A percentile compares a stretch with the other conserved stretches of the same genome.
These are phyloP conservation scores for Melanotaenia trifasciata DNA, from an alignment of 2,797 vertebrate genomes.

Conservation along the genomic window DNA sequence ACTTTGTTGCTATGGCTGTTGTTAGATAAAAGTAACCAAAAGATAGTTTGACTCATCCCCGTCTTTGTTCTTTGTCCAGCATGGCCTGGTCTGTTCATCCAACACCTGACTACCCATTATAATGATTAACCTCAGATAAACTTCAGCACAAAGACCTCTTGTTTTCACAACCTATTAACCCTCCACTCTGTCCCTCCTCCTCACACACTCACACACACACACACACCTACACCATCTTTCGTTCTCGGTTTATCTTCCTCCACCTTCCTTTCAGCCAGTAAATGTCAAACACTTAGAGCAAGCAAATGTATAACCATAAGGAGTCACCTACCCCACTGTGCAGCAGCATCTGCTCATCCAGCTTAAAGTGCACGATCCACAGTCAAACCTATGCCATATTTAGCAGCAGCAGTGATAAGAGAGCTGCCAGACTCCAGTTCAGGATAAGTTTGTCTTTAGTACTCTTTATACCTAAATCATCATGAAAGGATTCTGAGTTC, in stretches of 20 bases:
- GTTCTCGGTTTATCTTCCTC: conserved; percentile 42
- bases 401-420: conserved; percentile 44
- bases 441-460: conserved; percentile 6
- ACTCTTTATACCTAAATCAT: conserved; percentile 2
- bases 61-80: conserved; percentile 58
- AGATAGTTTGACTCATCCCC: conserved; percentile 51
- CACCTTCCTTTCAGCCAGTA: conserved; percentile 34
- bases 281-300: conserved; percentile 58
- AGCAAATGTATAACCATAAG: conserved; percentile 56
- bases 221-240: no score
- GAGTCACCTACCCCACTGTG: conserved; percentile 51
- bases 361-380: conserved; percentile 44
- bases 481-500: neutral
- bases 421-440: conserved; percentile 17
- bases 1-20: conserved; percentile 60
- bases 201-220: no score
- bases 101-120: conserved; percentile 63
- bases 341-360: conserved; percentile 58
- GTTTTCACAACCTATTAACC: conserved; percentile 38
- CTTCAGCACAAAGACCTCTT: conserved; percentile 57
- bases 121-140: conserved; percentile 72
- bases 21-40: conserved; percentile 52
- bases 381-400: conserved; percentile 38
- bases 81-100: conserved; percentile 42
- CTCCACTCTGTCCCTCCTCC: neutral